Percentiles rank a stretch among this genome's conserved stretches.
phyloP scores from a whole-genome alignment of 2,113 vertebrate genomes.

The Pseudopipra pipra region DNA sequence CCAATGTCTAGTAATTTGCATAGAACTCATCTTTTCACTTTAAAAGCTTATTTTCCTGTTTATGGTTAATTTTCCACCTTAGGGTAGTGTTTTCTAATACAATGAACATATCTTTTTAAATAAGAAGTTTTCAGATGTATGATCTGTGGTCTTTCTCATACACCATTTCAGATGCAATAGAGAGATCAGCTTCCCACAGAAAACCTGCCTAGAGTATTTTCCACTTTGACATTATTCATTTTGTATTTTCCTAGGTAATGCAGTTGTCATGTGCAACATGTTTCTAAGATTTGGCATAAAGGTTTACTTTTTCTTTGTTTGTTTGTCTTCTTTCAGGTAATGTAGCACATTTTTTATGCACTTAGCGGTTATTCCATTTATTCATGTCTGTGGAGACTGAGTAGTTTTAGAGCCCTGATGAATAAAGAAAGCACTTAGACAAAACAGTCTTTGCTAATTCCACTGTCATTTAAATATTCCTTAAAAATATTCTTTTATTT shows the following conservation, averaged over 20 bases:
- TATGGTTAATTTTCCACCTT: background rate
- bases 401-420: background rate
- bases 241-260: background rate
- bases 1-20: background rate
- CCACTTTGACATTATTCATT: background rate
- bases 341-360: background rate
- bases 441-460: background rate
- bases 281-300: background rate
- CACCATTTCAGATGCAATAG: background rate
- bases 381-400: background rate
- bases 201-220: background rate
- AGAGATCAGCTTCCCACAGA: background rate
- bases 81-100: background rate
- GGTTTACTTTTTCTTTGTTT: background rate
- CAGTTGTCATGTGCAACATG: background rate
- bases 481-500: background rate
- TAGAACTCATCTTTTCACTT: background rate
- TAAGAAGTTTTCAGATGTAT: background rate
- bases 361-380: background rate
- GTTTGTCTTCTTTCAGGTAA: background rate
- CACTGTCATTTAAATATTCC: background rate
- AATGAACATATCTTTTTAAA: background rate
- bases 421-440: background rate
- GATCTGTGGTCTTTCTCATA: background rate
- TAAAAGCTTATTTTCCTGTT: background rate